Evolutionary conservation across 2,888 invertebrate species (phyloP).

Genomic region (Cristatella mucedo): DNA sequence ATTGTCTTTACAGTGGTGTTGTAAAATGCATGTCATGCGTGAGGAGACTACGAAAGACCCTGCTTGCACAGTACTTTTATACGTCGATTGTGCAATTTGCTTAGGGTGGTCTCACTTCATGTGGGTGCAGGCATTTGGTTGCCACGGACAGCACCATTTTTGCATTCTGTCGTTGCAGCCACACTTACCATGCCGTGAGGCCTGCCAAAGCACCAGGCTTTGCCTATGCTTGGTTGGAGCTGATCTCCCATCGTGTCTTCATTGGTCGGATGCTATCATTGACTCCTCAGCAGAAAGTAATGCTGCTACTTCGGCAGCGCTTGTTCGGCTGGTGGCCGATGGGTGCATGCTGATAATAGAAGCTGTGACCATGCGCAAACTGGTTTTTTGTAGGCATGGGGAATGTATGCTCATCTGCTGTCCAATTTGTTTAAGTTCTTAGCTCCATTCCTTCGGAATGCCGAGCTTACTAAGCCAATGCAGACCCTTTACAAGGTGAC

Average conservation of each 20-base stretch:
- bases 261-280: conserved; percentile 73
- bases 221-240: conserved; percentile 92
- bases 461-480: conserved; percentile 83
- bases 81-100: no score
- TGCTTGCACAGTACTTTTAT: no score
- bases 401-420: conserved; percentile 85
- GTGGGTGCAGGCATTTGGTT: no score
- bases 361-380: background rate
- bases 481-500: conserved; percentile 81
- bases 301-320: no score
- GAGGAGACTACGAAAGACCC: no score
- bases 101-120: no score
- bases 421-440: conserved; percentile 90
- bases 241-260: conserved; percentile 89
- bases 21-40: no score
- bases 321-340: no score
- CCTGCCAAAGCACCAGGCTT: conserved; percentile 89
- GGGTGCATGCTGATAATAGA: no score
- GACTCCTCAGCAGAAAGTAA: conserved; percentile 57
- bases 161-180: no score
- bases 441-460: conserved; percentile 88
- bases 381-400: conserved; percentile 58
- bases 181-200: conserved; percentile 77
- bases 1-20: no score
- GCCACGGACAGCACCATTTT: no score